A percentile compares a stretch with the other conserved stretches of the same genome.
Conservation (phyloP, 2,888 invertebrate species). For the Branchipolynoe longqiensis region DNA sequence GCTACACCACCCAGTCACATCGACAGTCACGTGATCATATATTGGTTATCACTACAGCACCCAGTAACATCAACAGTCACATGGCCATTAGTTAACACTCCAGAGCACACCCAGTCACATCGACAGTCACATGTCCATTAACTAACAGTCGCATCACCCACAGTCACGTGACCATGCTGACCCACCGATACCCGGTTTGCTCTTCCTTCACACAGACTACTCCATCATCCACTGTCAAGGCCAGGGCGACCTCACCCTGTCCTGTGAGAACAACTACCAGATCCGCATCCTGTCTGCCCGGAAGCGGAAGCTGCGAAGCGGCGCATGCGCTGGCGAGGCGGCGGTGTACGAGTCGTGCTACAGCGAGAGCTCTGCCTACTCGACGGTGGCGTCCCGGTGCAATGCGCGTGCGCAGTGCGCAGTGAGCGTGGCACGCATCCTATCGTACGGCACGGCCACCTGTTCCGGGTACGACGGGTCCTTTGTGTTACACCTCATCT, state of each 20-base stretch:
- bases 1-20: no score
- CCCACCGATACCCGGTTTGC: no score
- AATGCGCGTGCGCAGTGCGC: background rate
- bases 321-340: background rate
- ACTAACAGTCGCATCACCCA: no score
- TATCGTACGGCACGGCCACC: constrained; percentile 10
- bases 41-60: no score
- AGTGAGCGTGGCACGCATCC: constrained; percentile 8
- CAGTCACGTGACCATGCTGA: no score
- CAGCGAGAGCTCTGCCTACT: constrained; percentile 27
- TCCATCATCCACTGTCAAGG: constrained; percentile 15
- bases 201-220: no score
- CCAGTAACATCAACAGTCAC: no score
- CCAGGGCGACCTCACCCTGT: background rate
- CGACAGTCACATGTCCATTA: no score
- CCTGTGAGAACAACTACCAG: background rate
- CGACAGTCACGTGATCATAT: no score
- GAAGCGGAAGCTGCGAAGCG: background rate
- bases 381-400: constrained; percentile 6
- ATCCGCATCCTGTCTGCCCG: constrained; percentile 24
- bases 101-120: no score
- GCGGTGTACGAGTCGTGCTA: constrained; percentile 4
- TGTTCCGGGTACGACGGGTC: background rate
- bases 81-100: no score
- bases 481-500: constrained; percentile 25